Percentiles rank a stretch among this genome's conserved stretches.
Evolutionary conservation across 2,888 invertebrate species (phyloP).

Genomic region (Vannuccia rotundouncinata): DNA sequence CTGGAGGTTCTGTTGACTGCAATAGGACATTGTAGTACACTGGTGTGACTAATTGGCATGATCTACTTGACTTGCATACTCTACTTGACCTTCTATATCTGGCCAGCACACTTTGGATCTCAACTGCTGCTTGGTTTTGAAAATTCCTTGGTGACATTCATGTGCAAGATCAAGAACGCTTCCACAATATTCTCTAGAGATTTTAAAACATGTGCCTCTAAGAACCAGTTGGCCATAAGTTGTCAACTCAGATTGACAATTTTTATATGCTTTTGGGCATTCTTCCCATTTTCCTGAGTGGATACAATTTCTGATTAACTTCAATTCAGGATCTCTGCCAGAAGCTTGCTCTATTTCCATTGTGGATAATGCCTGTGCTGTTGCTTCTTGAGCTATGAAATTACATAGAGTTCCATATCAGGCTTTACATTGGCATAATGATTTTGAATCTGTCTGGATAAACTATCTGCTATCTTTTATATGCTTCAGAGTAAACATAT

Average conservation of each 20-base stretch:
- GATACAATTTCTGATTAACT: not conserved
- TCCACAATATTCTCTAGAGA: not conserved
- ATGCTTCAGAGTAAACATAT: slow-evolving; percentile 12
- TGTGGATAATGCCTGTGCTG: slow-evolving; percentile 15
- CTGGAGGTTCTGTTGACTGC: slow-evolving; percentile 37
- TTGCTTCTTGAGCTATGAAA: slow-evolving; percentile 2
- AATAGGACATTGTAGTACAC: not conserved
- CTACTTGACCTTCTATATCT: not conserved
- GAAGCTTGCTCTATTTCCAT: not conserved
- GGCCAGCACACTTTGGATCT: slow-evolving; percentile 2
- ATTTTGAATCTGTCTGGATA: not conserved
- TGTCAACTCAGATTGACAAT: slow-evolving; percentile 26
- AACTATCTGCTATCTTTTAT: slow-evolving; percentile 14
- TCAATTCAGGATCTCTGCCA: not conserved
- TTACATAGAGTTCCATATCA: slow-evolving; percentile 14
- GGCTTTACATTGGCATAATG: slow-evolving; percentile 1
- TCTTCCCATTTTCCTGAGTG: slow-evolving; percentile 12
- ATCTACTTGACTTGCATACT: not conserved
- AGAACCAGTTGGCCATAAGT: not conserved
- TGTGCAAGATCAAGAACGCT: slow-evolving; percentile 8
- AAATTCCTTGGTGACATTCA: slow-evolving; percentile 21
- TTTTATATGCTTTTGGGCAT: slow-evolving; percentile 27
- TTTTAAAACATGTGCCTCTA: no score
- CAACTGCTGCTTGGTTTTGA: slow-evolving; percentile 2
- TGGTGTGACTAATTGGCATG: slow-evolving; percentile 8